Base-by-base conservation (phyloP, 2,888 invertebrate genomes). In the Idaea dimidiata region DNA sequence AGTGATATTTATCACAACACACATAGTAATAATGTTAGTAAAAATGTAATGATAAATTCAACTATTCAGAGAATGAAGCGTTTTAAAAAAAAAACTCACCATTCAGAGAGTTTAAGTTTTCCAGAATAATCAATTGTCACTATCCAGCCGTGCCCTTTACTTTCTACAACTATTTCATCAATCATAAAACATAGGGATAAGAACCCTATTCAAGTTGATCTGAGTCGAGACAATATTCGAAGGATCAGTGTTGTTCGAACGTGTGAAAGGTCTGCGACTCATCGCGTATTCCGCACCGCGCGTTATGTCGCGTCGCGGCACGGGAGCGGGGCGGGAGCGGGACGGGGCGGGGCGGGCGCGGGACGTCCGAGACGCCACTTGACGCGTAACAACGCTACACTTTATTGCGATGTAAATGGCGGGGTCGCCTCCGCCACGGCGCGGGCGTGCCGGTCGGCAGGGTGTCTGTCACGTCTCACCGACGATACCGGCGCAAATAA, bases 361-460 rank as follows among this genome's bases (percentile, higher is more conserved):
- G 5, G 24, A 1, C 24, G n/a, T n/a, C n/a, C n/a, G 6, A 62
- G 68, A 65, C 62, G 65, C 59, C 63, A 66, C 69, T 69, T 64
- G 71, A 66, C 67, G 66, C 57, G 61, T 68, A 69, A 68, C 71
- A 66, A 67, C 66, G 64, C 71, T 71, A 71, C 64, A 69, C 66
- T 69, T 71, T 69, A 71, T 71, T 69, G 71, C 69, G 66, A 69
- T 69, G 71, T 71, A 65, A 67, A 67, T 66, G 69, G 59, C 57
- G 58, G 64, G 62, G 67, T 59, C 66, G 68, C 62, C 18, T 58
- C 54, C 59, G 62, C 53, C 62, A 32, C 58, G 16, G 8, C 60
- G 10, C 32, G 32, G 32, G 61, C 24, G 54, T 6, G n/a, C 61
- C 61, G 57, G 61, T 54, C 59, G 14, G n/a, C 61, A 60, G 43